Percentiles rank a stretch among this genome's conserved stretches.
Conservation (phyloP, 2,113 vertebrate species). For the Heterocephalus glaber region DNA sequence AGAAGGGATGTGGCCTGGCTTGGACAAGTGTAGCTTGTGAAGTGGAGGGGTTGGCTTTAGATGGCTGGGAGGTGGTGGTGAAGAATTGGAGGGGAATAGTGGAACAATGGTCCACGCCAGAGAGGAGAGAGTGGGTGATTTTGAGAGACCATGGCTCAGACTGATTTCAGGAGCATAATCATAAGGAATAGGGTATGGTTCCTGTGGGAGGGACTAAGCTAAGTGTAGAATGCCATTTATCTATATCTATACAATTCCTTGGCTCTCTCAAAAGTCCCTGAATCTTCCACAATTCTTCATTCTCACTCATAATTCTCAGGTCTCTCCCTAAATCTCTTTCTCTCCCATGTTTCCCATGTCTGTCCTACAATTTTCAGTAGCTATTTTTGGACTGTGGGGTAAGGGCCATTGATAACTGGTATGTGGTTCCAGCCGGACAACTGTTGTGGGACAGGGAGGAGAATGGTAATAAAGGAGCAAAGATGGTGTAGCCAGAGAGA, state of each 20-base stretch:
- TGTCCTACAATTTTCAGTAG: not conserved
- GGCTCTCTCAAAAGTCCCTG: not conserved
- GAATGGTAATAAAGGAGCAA: not conserved
- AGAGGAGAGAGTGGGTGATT: not conserved
- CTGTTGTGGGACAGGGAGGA: not conserved
- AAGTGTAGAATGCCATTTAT: not conserved
- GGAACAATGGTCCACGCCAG: not conserved
- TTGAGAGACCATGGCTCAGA: not conserved
- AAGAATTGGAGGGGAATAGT: not conserved
- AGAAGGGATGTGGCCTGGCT: not conserved
- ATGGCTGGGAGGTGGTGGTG: not conserved
- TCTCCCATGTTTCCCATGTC: not conserved
- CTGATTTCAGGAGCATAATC: not conserved
- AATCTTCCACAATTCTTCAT: not conserved
- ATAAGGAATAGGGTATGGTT: not conserved
- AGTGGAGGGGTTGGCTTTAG: not conserved
- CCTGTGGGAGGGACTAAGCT: not conserved
- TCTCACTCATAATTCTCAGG: not conserved
- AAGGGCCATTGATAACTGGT: not conserved
- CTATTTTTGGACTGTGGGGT: not conserved
- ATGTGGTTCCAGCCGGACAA: not conserved
- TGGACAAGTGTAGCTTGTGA: not conserved
- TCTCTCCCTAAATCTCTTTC: not conserved
- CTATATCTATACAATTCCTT: not conserved
- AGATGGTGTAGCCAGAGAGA: not conserved